Evolutionary conservation across 2,113 vertebrate species (phyloP), one percentile per base, ranked within the genome.

Genomic region (Siniperca chuatsi): DNA sequence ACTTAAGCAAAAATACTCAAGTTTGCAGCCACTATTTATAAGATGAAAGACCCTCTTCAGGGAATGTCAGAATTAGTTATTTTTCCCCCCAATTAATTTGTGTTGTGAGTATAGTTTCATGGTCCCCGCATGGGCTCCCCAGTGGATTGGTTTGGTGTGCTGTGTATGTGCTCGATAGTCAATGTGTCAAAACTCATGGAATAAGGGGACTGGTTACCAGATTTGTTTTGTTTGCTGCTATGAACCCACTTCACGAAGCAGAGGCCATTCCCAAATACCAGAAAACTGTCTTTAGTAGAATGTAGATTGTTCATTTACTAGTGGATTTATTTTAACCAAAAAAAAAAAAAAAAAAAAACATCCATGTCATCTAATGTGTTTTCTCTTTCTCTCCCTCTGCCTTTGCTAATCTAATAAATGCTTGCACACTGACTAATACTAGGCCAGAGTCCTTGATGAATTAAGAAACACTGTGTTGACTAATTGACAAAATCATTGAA

Each of bases 11-110:
- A 90, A 90, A 91, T 88, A 89, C 88, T 91, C 85, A 89, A 85
- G 85, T 95, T 93, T 93, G 86, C 91, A 91, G 87, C 84, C 90
- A 91, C 92, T 95, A 92, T 96, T 96, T 95, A 95, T 93, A 94
- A 96, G 94, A 96, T 96, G 93, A 95, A 96, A 96, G 94, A 81
- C 71, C 85, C 82, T 95, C 94, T 95, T 94, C 78, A 8, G 93
- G 94, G 93, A 95, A 94, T 87, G 88, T 92, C 91, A 81, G 88
- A 92, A 93, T 95, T 94, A 91, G 81, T 93, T 84, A 90, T 92
- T 89, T 93, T 84, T 87, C 64, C 72, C 86, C 67, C 78, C 91
- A 93, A 94, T 95, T 95, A 95, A 94, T 94, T 92, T 92, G 83
- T 89, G 90, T 91, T 92, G 88, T 79, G 87, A 85, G 84, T 92